Conservation (phyloP, 2,888 invertebrate species). For the Heliconius charithonia region DNA sequence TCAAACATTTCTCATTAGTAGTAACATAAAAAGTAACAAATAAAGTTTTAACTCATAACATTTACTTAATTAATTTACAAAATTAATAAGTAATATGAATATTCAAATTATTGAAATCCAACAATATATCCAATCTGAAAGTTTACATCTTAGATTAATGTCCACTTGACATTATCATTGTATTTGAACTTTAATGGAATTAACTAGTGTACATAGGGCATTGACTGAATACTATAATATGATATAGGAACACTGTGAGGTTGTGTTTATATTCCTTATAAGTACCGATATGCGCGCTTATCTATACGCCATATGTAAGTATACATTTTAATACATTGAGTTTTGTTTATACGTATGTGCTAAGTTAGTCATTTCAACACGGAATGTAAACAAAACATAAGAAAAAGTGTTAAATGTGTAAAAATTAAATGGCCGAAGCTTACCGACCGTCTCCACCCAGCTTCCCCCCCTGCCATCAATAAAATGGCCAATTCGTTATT, state of each 20-base stretch:
- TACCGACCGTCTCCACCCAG: slow-evolving; percentile 80
- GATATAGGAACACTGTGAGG: slow-evolving; percentile 30
- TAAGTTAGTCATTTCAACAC: slow-evolving; percentile 52
- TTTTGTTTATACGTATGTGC: slow-evolving; percentile 46
- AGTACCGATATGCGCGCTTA: slow-evolving; percentile 40
- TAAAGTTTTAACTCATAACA: not conserved
- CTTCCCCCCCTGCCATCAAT: slow-evolving; percentile 82
- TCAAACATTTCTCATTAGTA: not conserved
- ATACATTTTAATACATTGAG: slow-evolving; percentile 40
- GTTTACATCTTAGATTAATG: slow-evolving; percentile 1
- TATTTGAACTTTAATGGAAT: slow-evolving; percentile 32
- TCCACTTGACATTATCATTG: slow-evolving; percentile 11
- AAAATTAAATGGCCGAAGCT: slow-evolving; percentile 80
- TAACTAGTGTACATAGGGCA: slow-evolving; percentile 45
- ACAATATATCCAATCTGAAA: not conserved
- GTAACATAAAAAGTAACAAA: not conserved
- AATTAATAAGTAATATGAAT: slow-evolving; percentile 1
- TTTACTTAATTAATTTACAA: not conserved
- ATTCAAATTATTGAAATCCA: not conserved
- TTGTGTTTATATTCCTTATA: slow-evolving; percentile 35
- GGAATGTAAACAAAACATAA: slow-evolving; percentile 65
- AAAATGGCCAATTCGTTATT: slow-evolving; percentile 85
- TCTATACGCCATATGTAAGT: slow-evolving; percentile 40
- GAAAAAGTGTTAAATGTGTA: slow-evolving; percentile 60
- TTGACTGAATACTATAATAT: slow-evolving; percentile 44